These are phyloP conservation scores for Tichodroma muraria DNA, from an alignment of 2,113 vertebrate genomes.

Conservation along the genomic window DNA sequence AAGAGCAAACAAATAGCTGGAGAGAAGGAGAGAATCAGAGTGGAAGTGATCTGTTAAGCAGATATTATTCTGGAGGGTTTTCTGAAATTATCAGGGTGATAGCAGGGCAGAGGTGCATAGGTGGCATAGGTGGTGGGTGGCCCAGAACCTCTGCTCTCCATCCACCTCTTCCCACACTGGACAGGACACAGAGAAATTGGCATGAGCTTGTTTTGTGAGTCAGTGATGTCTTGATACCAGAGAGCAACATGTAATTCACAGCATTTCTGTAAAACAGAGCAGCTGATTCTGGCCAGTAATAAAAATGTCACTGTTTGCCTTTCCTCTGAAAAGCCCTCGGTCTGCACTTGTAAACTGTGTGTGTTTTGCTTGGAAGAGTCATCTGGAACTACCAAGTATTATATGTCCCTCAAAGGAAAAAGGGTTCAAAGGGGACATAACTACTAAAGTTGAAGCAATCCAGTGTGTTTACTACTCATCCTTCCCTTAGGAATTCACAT, in stretches of 20 bases:
- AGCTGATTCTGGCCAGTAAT: neutral
- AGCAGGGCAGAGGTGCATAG: neutral
- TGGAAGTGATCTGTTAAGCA: neutral
- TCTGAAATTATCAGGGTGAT: neutral
- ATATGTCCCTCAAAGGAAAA: neutral
- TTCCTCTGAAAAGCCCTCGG: neutral
- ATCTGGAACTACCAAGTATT: neutral
- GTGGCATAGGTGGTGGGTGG: rapidly evolving
- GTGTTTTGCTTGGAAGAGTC: neutral
- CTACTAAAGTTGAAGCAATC: neutral
- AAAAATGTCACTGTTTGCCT: neutral
- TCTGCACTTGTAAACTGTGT: neutral
- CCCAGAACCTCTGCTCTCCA: neutral
- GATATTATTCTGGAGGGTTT: neutral
- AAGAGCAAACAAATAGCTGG: neutral
- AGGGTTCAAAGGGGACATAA: neutral
- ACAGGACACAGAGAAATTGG: neutral
- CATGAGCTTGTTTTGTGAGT: neutral
- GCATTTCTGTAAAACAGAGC: neutral
- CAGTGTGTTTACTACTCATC: neutral
- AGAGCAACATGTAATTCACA: neutral
- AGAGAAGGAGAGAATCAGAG: neutral
- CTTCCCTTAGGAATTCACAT: neutral
- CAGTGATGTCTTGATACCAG: neutral
- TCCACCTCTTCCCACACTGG: neutral